Base-by-base conservation (phyloP, 1,140 invertebrate species). In the Pseudomyrmex concolor region DNA sequence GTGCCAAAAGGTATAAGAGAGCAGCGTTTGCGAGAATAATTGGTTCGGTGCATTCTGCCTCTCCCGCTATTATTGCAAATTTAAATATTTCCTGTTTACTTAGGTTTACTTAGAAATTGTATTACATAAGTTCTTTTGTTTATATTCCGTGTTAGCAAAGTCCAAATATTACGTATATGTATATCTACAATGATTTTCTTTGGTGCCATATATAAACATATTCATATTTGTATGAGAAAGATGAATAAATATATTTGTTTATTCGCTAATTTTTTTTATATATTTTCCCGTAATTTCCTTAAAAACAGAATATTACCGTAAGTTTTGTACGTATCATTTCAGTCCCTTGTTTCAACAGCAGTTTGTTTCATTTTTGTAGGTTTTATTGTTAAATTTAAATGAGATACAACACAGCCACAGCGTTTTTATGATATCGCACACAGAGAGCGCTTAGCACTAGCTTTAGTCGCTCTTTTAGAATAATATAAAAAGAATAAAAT, bases 1-100 rank as follows among this genome's bases (percentile, higher is more conserved):
- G 68, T 91, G 89, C 90, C 89, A 91, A 91, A 91, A 78, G 50
- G 10, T 76, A 19, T 57, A 86, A 67, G 34, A 17, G 22, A 60
- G 50, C 66, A 34, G 43, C 22, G 22, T 13, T 59, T 25, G 22
- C 63, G 12, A 76, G n/a, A 62, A 59, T 63, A 25, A 70, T 72
- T 19, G n/a, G 22, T 19, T 13, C n/a, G 34, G 5, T 34, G 66
- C 13, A 15, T 57, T 63, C 12, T 57, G 15, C 13, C 22, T 25
- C 55, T 45, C 1, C 8, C 17, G 15, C 67, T 51, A 60, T 48
- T 84, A 5, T 84, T 78, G 9, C 45, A 34, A 22, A 4, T 57
- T 22, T 67, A 25, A 25, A 25, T 57, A 25, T 4, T 12, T 60
- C 17, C 10, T 55, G 8, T 62, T 73, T 43, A 73, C 22, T 34